These are phyloP conservation scores for Pseudopipra pipra DNA, from an alignment of 2,113 vertebrate species.

Conservation along the genomic window DNA sequence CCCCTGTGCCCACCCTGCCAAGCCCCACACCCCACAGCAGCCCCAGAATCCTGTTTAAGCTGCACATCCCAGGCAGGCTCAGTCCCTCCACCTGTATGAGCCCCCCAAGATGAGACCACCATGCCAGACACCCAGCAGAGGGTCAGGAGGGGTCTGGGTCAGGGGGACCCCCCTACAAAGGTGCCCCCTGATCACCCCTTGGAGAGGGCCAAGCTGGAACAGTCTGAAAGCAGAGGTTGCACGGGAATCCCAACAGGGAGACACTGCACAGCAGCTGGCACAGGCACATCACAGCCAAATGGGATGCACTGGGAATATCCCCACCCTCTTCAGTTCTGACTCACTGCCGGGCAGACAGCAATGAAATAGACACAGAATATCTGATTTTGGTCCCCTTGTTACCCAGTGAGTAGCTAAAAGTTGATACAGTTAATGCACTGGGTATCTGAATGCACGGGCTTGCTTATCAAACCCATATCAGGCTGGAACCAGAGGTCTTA, in stretches of 20 bases:
- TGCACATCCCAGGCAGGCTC: not conserved
- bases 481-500: not conserved
- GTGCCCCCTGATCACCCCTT: not conserved
- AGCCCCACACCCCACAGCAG: not conserved
- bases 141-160: not conserved
- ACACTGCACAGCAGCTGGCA: not conserved
- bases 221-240: not conserved
- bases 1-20: not conserved
- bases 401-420: not conserved
- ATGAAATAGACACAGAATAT: fast-evolving
- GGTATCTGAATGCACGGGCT: not conserved
- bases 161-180: not conserved
- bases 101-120: not conserved
- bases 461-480: not conserved
- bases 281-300: fast-evolving
- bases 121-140: fast-evolving
- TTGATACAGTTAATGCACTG: not conserved
- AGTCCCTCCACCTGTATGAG: not conserved
- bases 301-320: not conserved
- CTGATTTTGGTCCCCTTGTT: not conserved
- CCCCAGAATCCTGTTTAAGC: not conserved
- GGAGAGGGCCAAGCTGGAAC: not conserved
- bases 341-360: not conserved
- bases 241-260: not conserved
- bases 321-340: fast-evolving